A percentile compares a stretch with the other conserved stretches of the same genome.
phyloP scores from a whole-genome alignment of 2,113 vertebrate genomes.

The Porphyrio hochstetteri region DNA sequence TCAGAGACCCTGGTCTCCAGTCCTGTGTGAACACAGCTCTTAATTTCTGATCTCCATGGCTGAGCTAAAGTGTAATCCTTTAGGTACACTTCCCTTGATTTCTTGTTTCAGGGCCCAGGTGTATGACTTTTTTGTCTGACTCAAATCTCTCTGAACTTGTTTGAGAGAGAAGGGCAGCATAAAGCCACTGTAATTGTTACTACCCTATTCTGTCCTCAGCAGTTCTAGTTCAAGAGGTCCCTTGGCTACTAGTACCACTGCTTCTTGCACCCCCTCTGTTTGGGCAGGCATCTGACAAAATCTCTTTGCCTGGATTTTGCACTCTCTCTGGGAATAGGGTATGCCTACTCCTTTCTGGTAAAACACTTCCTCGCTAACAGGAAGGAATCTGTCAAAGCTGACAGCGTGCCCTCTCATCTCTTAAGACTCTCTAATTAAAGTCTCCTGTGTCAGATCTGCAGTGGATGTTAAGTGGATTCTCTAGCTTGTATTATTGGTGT shows the following conservation, averaged over 20 bases:
- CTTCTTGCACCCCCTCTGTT: neutral
- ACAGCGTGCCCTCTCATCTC: neutral
- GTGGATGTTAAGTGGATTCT: neutral
- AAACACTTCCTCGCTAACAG: neutral
- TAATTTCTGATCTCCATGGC: neutral
- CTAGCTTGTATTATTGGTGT: neutral
- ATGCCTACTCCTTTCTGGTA: neutral
- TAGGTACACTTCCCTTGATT: neutral
- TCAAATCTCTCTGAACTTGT: neutral
- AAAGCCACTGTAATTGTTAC: neutral
- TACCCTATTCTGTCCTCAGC: neutral
- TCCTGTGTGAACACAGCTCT: neutral
- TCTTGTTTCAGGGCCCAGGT: neutral
- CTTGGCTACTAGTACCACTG: neutral
- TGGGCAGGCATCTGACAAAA: neutral
- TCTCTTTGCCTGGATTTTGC: neutral
- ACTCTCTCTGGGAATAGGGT: neutral
- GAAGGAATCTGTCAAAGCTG: neutral
- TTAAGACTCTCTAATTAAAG: neutral
- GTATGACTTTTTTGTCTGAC: neutral
- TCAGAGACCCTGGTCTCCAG: neutral
- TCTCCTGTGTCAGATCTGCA: neutral
- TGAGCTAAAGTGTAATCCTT: neutral
- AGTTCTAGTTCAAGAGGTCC: neutral
- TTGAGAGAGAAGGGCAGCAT: neutral